Conservation (phyloP, 2,888 invertebrate genomes). For the Esperia sulphurella region DNA sequence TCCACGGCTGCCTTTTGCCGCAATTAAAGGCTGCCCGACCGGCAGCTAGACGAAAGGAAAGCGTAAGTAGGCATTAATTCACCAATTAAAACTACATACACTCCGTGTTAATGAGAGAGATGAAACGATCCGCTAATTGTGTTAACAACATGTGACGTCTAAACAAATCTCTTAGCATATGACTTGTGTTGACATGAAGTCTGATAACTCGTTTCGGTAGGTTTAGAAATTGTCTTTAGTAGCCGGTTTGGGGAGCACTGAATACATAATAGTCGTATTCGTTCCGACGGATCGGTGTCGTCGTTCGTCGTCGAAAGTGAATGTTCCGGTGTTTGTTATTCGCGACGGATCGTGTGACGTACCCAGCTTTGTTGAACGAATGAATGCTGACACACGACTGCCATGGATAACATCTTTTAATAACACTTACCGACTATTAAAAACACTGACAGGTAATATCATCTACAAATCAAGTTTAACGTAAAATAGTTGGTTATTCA, state of each 20-base stretch:
- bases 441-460: neutral
- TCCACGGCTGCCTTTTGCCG: slow-evolving; percentile 29
- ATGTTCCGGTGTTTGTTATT: slow-evolving; percentile 70
- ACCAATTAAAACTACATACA: slow-evolving; percentile 25
- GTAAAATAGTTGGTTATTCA: too few species aligned
- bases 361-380: slow-evolving; percentile 43
- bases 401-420: slow-evolving; percentile 15
- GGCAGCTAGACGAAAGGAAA: slow-evolving; percentile 32
- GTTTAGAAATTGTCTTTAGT: slow-evolving; percentile 27
- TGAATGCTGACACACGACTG: slow-evolving; percentile 10
- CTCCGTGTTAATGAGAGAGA: slow-evolving; percentile 21
- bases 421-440: slow-evolving; percentile 22
- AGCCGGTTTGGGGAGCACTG: slow-evolving; percentile 32
- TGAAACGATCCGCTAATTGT: slow-evolving; percentile 14
- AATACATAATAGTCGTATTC: slow-evolving; percentile 31
- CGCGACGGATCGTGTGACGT: slow-evolving; percentile 54
- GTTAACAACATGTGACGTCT: neutral
- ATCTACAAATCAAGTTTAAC: neutral
- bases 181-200: slow-evolving; percentile 12
- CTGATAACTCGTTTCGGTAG: slow-evolving; percentile 25
- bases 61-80: slow-evolving; percentile 27
- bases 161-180: neutral
- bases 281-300: slow-evolving; percentile 47
- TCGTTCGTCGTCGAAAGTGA: slow-evolving; percentile 68
- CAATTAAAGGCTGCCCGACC: slow-evolving; percentile 37